A percentile compares a stretch with the other conserved stretches of the same genome.
phyloP scores from a whole-genome alignment of 2,113 vertebrate species.

The Cebidichthys violaceus region DNA sequence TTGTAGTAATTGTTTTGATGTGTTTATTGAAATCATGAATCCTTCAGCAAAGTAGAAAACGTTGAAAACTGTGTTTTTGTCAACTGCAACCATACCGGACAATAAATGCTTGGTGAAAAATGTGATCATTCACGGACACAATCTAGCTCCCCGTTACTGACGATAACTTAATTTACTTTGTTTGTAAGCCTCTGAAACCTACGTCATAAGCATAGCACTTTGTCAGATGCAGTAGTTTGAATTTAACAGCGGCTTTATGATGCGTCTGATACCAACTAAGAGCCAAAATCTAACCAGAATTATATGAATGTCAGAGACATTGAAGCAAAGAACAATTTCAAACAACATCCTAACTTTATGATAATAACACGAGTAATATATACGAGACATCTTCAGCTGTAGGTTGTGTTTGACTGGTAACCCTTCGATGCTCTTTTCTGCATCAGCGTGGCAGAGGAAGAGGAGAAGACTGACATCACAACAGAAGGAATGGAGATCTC shows the following conservation, averaged over 20 bases:
- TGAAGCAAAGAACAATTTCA: background rate
- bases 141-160: background rate
- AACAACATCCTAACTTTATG: background rate
- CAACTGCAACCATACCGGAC: background rate
- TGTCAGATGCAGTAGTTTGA: background rate
- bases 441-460: constrained; percentile 92
- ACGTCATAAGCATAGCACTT: background rate
- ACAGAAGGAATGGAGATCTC: constrained; percentile 97
- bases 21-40: background rate
- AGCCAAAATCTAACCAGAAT: background rate
- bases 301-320: background rate
- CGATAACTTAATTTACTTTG: background rate
- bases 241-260: background rate
- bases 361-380: background rate
- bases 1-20: background rate
- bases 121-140: background rate
- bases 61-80: background rate
- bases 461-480: constrained; percentile 90
- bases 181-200: background rate
- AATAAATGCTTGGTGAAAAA: background rate
- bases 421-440: constrained; percentile 63
- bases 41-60: background rate
- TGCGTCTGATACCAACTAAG: background rate
- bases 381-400: background rate
- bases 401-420: background rate